A percentile compares a stretch with the other conserved stretches of the same genome.
These are phyloP conservation scores for Acrocephalus scirpaceus DNA, from an alignment of 2,797 vertebrate species.

Conservation along the genomic window DNA sequence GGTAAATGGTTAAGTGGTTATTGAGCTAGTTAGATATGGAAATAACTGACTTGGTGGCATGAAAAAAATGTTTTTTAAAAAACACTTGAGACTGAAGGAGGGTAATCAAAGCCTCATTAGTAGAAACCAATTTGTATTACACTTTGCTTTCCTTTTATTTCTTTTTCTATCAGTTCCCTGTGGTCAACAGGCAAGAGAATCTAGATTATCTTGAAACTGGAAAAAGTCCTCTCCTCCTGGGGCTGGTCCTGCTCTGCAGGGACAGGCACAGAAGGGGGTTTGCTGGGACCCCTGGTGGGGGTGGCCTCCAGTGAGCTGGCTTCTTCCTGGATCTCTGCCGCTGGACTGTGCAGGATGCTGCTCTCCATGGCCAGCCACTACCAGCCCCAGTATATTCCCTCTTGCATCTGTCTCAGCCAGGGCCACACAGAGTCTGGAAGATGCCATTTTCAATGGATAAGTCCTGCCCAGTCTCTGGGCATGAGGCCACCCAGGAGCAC, in stretches of 20 bases:
- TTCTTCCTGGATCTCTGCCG: background rate
- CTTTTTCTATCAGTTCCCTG: background rate
- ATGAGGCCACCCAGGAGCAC: too few relatives aligned
- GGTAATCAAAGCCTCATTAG: background rate
- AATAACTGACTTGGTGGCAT: background rate
- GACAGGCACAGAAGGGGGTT: too few relatives aligned
- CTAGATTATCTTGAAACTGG: too few relatives aligned
- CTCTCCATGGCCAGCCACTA: background rate
- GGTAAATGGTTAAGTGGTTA: background rate
- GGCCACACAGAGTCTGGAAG: background rate
- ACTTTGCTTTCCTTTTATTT: background rate
- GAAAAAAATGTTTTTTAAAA: background rate
- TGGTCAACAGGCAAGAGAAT: too few relatives aligned
- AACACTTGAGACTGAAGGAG: background rate
- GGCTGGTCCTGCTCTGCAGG: background rate
- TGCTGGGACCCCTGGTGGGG: too few relatives aligned
- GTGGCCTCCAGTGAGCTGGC: background rate
- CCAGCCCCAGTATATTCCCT: background rate
- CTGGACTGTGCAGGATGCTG: background rate
- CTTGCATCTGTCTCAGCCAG: background rate
- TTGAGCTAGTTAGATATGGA: background rate
- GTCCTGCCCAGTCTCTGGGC: background rate
- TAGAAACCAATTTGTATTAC: background rate
- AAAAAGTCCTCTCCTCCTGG: background rate
- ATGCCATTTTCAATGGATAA: background rate